These are phyloP conservation scores for Octopus bimaculoides DNA, from an alignment of 1,140 invertebrate genomes.

Conservation along the genomic window DNA sequence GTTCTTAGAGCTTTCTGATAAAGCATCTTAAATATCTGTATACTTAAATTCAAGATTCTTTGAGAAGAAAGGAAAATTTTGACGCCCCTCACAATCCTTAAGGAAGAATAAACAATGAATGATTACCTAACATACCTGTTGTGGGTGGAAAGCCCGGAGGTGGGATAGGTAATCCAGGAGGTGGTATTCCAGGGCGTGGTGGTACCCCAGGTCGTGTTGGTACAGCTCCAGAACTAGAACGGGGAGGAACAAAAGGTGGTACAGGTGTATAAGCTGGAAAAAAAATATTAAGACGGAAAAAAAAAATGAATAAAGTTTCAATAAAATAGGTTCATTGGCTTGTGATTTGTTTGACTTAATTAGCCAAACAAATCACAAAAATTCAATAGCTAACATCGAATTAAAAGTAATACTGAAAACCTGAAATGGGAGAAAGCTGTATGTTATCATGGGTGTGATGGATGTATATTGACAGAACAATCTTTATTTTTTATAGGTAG, in stretches of 20 bases:
- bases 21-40: background rate
- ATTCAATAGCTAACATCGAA: background rate
- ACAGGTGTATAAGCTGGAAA: constrained; percentile 33
- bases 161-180: constrained; percentile 16
- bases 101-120: constrained; percentile 26
- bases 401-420: background rate
- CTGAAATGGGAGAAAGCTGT: background rate
- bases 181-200: constrained; percentile 11
- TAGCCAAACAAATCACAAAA: no score
- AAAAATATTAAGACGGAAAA: background rate
- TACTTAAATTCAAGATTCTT: background rate
- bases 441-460: no score
- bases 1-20: background rate
- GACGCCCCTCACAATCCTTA: constrained; percentile 30
- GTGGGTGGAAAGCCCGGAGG: constrained; percentile 38
- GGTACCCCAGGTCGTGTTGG: constrained; percentile 11
- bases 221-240: constrained; percentile 4
- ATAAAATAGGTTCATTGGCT: no score
- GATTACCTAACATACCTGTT: constrained; percentile 23
- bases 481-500: no score
- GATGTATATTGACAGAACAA: no score
- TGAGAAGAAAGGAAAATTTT: constrained; percentile 22
- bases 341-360: no score
- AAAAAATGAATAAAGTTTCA: no score
- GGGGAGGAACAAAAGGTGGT: constrained; percentile 13